Evolutionary conservation across 2,888 invertebrate genomes (phyloP).

Genomic region (Meghimatium bilineatum): DNA sequence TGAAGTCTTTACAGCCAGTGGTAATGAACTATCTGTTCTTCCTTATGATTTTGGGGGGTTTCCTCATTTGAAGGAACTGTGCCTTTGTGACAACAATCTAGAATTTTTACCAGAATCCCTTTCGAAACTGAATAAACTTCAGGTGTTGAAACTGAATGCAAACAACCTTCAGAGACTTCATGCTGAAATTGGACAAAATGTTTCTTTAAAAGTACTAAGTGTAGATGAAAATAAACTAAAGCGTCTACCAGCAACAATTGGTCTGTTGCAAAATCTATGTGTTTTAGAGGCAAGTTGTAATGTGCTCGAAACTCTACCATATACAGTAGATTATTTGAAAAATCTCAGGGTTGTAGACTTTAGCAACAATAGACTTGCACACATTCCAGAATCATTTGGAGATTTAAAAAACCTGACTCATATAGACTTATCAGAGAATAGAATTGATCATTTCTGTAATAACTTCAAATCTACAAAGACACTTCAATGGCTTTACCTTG

Average conservation of each 20-base stretch:
- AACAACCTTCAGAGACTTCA: conserved; percentile 61
- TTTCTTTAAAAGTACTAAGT: conserved; percentile 55
- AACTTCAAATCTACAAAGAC: conserved; percentile 58
- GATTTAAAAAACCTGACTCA: conserved; percentile 32
- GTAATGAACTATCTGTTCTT: conserved; percentile 62
- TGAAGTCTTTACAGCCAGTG: conserved; percentile 60
- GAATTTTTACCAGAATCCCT: conserved; percentile 57
- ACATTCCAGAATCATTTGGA: conserved; percentile 45
- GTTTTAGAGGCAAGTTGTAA: conserved; percentile 63
- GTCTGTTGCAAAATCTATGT: conserved; percentile 57
- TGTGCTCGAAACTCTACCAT: conserved; percentile 57
- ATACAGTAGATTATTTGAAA: conserved; percentile 59
- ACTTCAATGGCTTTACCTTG: conserved; percentile 63
- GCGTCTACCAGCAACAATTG: conserved; percentile 63
- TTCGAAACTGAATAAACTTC: conserved; percentile 54
- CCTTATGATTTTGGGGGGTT: conserved; percentile 59
- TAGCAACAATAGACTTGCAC: conserved; percentile 55
- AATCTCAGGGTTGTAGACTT: conserved; percentile 61
- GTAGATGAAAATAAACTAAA: conserved; percentile 63
- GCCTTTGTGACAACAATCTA: conserved; percentile 64
- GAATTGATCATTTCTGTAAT: conserved; percentile 58
- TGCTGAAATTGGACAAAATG: conserved; percentile 59
- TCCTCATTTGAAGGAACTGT: conserved; percentile 57
- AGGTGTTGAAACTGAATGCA: conserved; percentile 63
- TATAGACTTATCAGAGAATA: conserved; percentile 39